Base-by-base conservation (phyloP, 1,140 invertebrate species). In the Carposina sasakii region DNA sequence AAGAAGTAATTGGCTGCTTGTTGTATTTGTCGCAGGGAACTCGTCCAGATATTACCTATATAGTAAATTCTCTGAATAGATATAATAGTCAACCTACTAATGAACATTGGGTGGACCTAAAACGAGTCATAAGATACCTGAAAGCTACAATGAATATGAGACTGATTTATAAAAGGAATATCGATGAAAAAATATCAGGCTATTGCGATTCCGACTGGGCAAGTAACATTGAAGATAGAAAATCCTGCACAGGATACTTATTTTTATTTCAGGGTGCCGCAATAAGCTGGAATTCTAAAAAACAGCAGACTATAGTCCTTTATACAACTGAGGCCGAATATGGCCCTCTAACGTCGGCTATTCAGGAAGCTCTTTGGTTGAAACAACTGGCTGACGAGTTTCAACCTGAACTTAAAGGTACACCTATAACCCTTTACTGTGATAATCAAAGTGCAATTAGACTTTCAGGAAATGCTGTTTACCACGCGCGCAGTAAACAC, bases 321-420 rank as follows among this genome's bases (percentile, higher is more conserved):
- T 84, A 71, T 16, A 79, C 56, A 15, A 77, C 63, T 37, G 76
- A 86, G 57, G 74, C 78, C 0, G 83, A 86, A 54, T 81, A 76
- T 41, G 66, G 84, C 46, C 43, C 59, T 10, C 41, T 65, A 23
- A 33, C 50, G 12, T 37, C 45, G 16, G 50, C 55, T 19, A 17
- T 36, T 2, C 62, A 65, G 49, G 55, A 65, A 37, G 59, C 55
- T 10, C 24, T 55, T 21, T 65, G 55, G 58, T 42, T 61, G 3
- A 58, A 50, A 49, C 43, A 61, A 44, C 46, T 65, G 21, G 44
- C 55, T 12, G 37, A 39, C n/a, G 26, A 41, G 10, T 22, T 64
- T 20, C 15, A 54, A 54, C 52, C 15, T 55, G 15, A 36, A 51
- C 30, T n/a, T 10, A n/a, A 13, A 34, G 17, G 30, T 20, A 37